These are phyloP conservation scores for Alexandromys fortis DNA, from an alignment of 2,113 vertebrate species.

Conservation along the genomic window DNA sequence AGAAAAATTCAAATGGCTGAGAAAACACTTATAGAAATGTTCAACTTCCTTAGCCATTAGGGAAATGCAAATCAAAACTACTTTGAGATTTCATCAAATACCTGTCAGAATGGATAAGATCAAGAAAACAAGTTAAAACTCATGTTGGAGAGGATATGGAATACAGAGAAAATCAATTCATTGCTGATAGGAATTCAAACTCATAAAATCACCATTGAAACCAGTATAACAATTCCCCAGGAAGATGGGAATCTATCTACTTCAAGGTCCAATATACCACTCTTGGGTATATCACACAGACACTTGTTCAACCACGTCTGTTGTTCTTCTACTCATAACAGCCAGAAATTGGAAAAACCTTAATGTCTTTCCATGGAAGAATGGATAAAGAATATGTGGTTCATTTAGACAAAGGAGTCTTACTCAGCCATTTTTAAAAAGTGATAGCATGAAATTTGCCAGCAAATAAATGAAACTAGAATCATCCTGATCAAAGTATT, in stretches of 20 bases:
- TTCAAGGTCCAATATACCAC: not conserved
- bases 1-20: not conserved
- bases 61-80: not conserved
- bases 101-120: not conserved
- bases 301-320: not conserved
- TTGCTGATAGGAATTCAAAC: not conserved
- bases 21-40: not conserved
- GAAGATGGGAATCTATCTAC: not conserved
- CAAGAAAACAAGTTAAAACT: not conserved
- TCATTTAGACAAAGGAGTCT: not conserved
- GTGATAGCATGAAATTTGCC: not conserved
- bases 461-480: not conserved
- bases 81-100: not conserved
- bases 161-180: not conserved
- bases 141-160: not conserved
- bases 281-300: not conserved
- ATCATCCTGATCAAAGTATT: not conserved
- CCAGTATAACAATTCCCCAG: not conserved
- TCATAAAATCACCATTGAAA: not conserved
- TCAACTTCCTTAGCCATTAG: not conserved
- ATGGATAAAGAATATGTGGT: not conserved
- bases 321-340: not conserved
- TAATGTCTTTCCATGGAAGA: not conserved
- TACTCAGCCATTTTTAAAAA: not conserved
- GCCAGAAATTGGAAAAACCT: not conserved